Evolutionary conservation across 2,888 invertebrate species (phyloP), one percentile per base, ranked within the genome.

Genomic region (Torymus auratus): DNA sequence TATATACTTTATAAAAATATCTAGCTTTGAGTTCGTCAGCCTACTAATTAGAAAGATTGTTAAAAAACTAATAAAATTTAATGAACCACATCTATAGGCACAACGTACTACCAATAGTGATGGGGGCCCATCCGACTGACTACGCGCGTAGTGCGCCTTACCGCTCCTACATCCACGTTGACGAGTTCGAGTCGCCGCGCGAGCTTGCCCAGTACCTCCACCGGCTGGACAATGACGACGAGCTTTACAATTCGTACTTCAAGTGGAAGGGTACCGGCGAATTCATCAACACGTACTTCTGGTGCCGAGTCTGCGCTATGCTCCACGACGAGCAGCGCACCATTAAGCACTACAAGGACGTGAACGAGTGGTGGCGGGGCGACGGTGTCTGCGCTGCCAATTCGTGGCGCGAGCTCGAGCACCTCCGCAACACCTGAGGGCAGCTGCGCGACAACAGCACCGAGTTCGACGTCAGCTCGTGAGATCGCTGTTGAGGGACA

Each of bases 201-300:
- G 96, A 96, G 85, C 92, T 99, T 83, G 98, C 98, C 56, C 94
- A 94, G 52, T 98, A 98, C 91, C 92, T 99, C 76, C 94, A 94
- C 83, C 94, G 95, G 71, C 93, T 99, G 78, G 98, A 98, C 90
- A 93, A 94, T 84, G 96, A 99, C 91, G 97, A 98, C 89, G 94
- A 94, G 62, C 93, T 97, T 1, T 99, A 98, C 91, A 98, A 99
- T 91, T 96, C 97, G 50, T 99, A 99, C 91, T 98, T 98, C 91
- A 94, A 94, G 86, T 98, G 97, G 97, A 95, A 97, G 92, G 97
- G 96, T 68, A 97, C 97, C 0, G 99, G 99, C 1, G 96, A 97
- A 90, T 98, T 99, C 89, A 96, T 99, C 87, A 98, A 99, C 91
- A 99, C 99, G 23, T 97, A 95, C 91, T 98, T 97, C 92, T 97